Percentiles rank a stretch among this genome's conserved stretches.
Evolutionary conservation across 1,140 invertebrate species (phyloP).

Genomic region (Hypsibius dujardini): DNA sequence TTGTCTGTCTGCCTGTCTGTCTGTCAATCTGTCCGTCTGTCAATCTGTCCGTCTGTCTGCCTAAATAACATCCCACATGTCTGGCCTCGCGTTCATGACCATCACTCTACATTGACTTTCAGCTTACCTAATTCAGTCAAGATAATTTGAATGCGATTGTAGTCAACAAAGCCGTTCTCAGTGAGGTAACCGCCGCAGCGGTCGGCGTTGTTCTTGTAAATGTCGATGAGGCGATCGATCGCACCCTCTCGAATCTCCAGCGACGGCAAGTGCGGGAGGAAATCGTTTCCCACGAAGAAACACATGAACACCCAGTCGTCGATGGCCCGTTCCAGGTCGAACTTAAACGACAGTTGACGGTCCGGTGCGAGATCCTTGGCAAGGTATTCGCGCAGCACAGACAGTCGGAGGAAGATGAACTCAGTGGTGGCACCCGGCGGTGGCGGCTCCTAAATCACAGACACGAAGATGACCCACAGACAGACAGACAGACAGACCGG

Average conservation of each 20-base stretch:
- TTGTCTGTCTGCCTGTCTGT: no score
- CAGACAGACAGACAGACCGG: no score
- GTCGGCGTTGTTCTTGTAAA: conserved; percentile 89
- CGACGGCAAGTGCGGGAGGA: conserved; percentile 91
- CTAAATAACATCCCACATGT: conserved; percentile 27
- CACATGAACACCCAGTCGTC: conserved; percentile 99
- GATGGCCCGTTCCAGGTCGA: conserved; percentile 54
- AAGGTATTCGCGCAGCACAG: conserved; percentile 83
- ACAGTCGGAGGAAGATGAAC: conserved; percentile 48
- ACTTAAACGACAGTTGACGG: conserved; percentile 69
- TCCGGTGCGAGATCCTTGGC: conserved; percentile 69
- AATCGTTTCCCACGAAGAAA: conserved; percentile 99
- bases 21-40: no score
- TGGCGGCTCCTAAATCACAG: conserved; percentile 21
- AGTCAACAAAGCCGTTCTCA: conserved; percentile 75
- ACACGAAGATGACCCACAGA: no score
- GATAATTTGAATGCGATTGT: conserved; percentile 80
- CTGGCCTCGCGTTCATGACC: no score
- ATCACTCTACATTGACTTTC: background rate
- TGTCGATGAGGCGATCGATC: conserved; percentile 74
- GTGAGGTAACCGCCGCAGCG: conserved; percentile 87
- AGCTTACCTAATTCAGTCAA: conserved; percentile 39
- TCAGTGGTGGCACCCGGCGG: conserved; percentile 27
- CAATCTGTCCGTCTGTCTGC: conserved; percentile 34
- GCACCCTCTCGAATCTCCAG: conserved; percentile 94